A percentile compares a stretch with the other conserved stretches of the same genome.
Evolutionary conservation across 2,888 invertebrate genomes (phyloP).

Genomic region (Auanema sp.): DNA sequence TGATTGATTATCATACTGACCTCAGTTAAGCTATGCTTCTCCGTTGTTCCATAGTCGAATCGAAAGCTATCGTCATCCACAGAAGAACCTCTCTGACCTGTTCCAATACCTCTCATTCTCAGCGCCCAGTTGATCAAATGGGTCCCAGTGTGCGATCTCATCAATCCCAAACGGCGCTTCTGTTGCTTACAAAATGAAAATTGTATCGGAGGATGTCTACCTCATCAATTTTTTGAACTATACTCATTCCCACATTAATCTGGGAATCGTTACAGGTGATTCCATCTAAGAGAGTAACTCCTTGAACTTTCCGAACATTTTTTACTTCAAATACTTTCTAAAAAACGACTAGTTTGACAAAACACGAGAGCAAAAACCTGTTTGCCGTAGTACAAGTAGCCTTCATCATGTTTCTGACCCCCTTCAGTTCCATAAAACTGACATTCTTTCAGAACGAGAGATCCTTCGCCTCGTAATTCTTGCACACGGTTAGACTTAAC

Average conservation of each 20-base stretch:
- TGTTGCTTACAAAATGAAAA: too few species aligned
- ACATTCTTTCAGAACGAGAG: constrained; percentile 27
- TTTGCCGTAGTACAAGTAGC: neutral
- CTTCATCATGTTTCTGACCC: constrained; percentile 13
- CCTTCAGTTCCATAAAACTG: constrained; percentile 33
- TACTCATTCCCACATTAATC: too few species aligned
- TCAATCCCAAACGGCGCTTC: constrained; percentile 23
- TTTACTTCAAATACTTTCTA: neutral
- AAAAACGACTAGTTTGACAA: neutral
- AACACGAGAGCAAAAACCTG: neutral
- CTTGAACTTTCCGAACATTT: neutral
- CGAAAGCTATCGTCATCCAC: constrained; percentile 22
- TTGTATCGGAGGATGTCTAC: too few species aligned
- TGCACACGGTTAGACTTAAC: too few species aligned
- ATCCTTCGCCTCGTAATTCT: constrained; percentile 11
- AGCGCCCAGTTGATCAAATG: constrained; percentile 39
- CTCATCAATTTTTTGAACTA: too few species aligned
- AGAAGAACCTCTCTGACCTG: constrained; percentile 32
- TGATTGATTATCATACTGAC: neutral
- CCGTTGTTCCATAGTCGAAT: constrained; percentile 7
- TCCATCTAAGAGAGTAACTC: neutral
- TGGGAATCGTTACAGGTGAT: too few species aligned
- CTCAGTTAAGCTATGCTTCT: neutral
- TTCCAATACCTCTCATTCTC: constrained; percentile 17
- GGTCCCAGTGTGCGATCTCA: constrained; percentile 40